Percentiles rank a stretch among this genome's conserved stretches.
Evolutionary conservation across 2,888 invertebrate genomes (phyloP).

Genomic region (Apantesis nais): DNA sequence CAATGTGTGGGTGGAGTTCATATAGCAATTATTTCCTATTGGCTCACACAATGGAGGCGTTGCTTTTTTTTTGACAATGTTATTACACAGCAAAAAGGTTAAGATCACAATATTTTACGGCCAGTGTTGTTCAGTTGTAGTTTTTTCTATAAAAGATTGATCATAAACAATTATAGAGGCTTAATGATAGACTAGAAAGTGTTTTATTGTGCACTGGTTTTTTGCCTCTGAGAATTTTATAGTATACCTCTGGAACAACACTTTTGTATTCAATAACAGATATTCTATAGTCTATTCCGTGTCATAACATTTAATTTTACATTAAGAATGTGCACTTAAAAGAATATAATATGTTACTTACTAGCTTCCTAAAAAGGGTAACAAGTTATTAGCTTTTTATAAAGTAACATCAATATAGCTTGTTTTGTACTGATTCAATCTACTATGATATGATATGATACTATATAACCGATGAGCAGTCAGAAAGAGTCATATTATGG

Average conservation of each 20-base stretch:
- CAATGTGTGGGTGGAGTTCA: slow-evolving; percentile 17
- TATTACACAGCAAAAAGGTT: slow-evolving; percentile 1
- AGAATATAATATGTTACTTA: background rate
- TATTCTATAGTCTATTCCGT: too few relatives aligned
- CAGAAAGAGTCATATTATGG: too few relatives aligned
- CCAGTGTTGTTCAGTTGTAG: background rate
- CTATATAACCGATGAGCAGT: too few relatives aligned
- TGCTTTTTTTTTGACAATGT: slow-evolving; percentile 16
- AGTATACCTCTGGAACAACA: background rate
- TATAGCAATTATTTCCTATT: slow-evolving; percentile 17
- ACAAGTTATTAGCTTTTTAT: background rate
- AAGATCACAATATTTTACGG: slow-evolving; percentile 18
- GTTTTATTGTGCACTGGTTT: background rate
- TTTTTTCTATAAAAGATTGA: background rate
- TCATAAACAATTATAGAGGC: background rate
- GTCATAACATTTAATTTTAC: too few relatives aligned
- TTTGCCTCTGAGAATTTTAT: background rate
- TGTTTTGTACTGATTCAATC: background rate
- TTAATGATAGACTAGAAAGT: background rate
- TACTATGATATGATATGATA: too few relatives aligned
- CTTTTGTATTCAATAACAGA: background rate
- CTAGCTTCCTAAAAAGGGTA: too few relatives aligned
- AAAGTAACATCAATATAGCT: background rate
- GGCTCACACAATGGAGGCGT: slow-evolving; percentile 19
- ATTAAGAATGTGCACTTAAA: background rate